Evolutionary conservation across 1,140 invertebrate genomes (phyloP).

Genomic region (Nautilus pompilius): DNA sequence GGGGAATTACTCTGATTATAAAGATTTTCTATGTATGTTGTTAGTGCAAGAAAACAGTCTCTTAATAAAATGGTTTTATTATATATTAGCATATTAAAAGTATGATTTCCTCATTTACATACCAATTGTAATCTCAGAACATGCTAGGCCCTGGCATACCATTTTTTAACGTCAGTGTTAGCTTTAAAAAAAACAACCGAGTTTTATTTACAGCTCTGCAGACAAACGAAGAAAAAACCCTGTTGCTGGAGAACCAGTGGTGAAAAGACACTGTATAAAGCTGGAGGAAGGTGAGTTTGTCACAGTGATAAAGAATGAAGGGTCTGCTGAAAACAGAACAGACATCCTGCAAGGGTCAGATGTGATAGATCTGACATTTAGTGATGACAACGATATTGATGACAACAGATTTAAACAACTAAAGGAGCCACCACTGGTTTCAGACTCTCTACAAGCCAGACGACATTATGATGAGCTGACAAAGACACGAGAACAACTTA

Average conservation of each 20-base stretch:
- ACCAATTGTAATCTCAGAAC: constrained; percentile 6
- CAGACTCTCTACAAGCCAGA: not conserved
- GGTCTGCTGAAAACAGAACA: not conserved
- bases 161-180: constrained; percentile 7
- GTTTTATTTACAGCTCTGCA: not conserved
- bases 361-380: constrained; percentile 14
- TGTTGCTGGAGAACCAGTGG: not conserved
- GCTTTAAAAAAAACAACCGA: constrained; percentile 8
- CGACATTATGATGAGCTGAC: constrained; percentile 2
- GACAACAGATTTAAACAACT: not conserved
- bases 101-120: not conserved
- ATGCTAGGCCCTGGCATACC: constrained; percentile 3
- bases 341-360: not conserved
- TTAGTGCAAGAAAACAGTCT: too few relatives aligned
- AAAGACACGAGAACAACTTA: constrained; percentile 8
- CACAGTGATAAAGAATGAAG: constrained; percentile 17
- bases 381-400: not conserved
- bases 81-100: not conserved
- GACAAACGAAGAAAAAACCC: constrained; percentile 2
- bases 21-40: too few relatives aligned
- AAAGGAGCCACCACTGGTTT: not conserved
- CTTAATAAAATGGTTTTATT: not conserved
- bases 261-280: constrained; percentile 23
- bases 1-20: too few relatives aligned
- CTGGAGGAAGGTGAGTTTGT: constrained; percentile 26